Percentiles rank a stretch among this genome's conserved stretches.
phyloP scores from a whole-genome alignment of 2,113 vertebrate genomes.

The Microcebus griseorufus region DNA sequence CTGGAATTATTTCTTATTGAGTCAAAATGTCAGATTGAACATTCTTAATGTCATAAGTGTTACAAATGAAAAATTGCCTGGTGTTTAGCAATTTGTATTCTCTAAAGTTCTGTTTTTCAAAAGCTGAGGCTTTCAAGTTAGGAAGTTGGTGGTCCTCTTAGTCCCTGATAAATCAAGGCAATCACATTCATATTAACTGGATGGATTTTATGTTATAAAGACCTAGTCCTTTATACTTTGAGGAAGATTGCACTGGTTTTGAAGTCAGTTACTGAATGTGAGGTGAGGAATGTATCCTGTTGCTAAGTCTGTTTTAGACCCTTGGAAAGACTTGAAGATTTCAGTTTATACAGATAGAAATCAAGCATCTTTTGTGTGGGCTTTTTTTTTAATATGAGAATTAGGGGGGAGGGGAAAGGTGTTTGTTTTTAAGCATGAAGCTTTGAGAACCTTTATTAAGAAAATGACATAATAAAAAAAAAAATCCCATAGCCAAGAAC shows the following conservation, averaged over 20 bases:
- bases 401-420: conserved; percentile 50
- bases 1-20: conserved; percentile 51
- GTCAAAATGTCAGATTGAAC: conserved; percentile 47
- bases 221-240: conserved; percentile 24
- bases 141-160: conserved; percentile 44
- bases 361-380: conserved; percentile 68
- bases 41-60: conserved; percentile 55
- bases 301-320: conserved; percentile 62
- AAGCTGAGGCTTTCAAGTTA: conserved; percentile 51
- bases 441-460: conserved; percentile 79
- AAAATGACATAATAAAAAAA: conserved; percentile 70
- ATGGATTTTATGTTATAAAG: conserved; percentile 45
- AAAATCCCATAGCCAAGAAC: conserved; percentile 75
- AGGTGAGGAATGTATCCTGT: conserved; percentile 67
- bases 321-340: conserved; percentile 70
- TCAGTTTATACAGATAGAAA: conserved; percentile 71
- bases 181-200: conserved; percentile 18
- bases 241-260: conserved; percentile 63
- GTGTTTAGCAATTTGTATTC: conserved; percentile 43
- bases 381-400: conserved; percentile 62
- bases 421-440: conserved; percentile 81
- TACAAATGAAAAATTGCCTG: conserved; percentile 45
- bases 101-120: conserved; percentile 4
- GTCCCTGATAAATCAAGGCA: conserved; percentile 68
- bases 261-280: conserved; percentile 62